Evolutionary conservation across 1,140 invertebrate genomes (phyloP).

Genomic region (Nautilus pompilius): DNA sequence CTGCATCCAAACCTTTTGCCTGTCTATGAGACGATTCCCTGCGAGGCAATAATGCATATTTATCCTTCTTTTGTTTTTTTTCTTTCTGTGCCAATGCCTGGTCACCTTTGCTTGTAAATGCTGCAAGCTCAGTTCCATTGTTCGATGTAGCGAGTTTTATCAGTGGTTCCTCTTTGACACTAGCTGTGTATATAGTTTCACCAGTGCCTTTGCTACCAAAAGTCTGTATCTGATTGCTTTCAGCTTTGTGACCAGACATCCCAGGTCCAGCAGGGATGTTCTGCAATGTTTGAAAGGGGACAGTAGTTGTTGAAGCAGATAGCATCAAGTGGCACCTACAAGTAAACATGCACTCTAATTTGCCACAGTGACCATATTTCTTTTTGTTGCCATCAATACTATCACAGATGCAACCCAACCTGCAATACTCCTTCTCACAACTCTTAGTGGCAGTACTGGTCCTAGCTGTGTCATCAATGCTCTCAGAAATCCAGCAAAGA

Average conservation of each 20-base stretch:
- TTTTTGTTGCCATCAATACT: slow-evolving; percentile 24
- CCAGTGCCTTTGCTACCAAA: too few species aligned
- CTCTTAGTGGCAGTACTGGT: slow-evolving; percentile 4
- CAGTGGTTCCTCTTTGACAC: too few species aligned
- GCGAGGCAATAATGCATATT: slow-evolving; percentile 32
- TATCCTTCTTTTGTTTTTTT: slow-evolving; percentile 4
- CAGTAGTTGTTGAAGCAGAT: too few species aligned
- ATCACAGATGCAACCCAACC: slow-evolving; percentile 48
- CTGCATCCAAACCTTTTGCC: slow-evolving; percentile 46
- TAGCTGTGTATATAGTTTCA: too few species aligned
- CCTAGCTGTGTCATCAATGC: slow-evolving; percentile 14
- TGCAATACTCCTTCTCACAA: slow-evolving; percentile 49
- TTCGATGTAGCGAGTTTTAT: too few species aligned
- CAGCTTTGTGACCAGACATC: too few species aligned
- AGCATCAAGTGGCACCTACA: slow-evolving; percentile 26
- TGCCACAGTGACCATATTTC: slow-evolving; percentile 19
- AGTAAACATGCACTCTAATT: slow-evolving; percentile 27
- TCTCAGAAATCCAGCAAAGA: slow-evolving; percentile 30
- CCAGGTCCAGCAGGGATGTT: too few species aligned
- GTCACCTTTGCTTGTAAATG: too few species aligned
- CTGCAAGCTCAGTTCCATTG: too few species aligned
- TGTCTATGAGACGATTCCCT: slow-evolving; percentile 35
- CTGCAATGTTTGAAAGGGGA: too few species aligned
- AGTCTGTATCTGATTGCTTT: too few species aligned
- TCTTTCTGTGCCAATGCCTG: too few species aligned